These are phyloP conservation scores for Paramormyrops kingsleyae DNA, from an alignment of 2,113 vertebrate species.

Conservation along the genomic window DNA sequence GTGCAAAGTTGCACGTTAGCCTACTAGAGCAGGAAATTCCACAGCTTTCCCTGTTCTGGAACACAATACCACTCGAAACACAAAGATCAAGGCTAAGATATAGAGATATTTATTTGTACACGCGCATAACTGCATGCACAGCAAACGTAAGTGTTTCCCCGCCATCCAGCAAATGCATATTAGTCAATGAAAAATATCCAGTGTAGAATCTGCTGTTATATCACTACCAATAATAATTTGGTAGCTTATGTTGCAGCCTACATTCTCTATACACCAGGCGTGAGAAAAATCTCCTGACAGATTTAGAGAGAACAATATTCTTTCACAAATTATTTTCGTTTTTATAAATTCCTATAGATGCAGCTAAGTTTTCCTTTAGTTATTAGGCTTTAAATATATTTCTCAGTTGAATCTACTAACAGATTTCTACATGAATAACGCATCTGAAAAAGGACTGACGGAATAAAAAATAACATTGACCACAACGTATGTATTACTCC, in stretches of 20 bases:
- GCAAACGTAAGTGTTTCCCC: background rate
- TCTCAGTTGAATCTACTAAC: constrained; percentile 27
- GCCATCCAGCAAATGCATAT: background rate
- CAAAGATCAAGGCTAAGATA: constrained; percentile 9
- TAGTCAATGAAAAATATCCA: background rate
- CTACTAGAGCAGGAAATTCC: constrained; percentile 59
- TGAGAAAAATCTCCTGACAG: constrained; percentile 15
- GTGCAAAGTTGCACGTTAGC: constrained; percentile 57
- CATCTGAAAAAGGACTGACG: background rate
- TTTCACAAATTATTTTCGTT: background rate
- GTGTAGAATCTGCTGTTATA: background rate
- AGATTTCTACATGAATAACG: background rate
- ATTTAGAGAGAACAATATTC: constrained; percentile 20
- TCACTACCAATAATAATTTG: background rate
- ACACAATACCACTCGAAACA: constrained; percentile 36
- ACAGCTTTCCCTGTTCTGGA: constrained; percentile 51
- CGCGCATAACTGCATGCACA: background rate
- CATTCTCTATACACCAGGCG: constrained; percentile 7
- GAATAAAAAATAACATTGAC: background rate
- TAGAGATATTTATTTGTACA: background rate
- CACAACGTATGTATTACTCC: background rate
- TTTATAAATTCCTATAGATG: constrained; percentile 5
- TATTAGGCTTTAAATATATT: constrained; percentile 22
- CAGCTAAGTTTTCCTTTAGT: background rate
- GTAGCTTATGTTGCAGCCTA: background rate